Conservation (phyloP, 2,113 vertebrate species). For the Rallus limicola region DNA sequence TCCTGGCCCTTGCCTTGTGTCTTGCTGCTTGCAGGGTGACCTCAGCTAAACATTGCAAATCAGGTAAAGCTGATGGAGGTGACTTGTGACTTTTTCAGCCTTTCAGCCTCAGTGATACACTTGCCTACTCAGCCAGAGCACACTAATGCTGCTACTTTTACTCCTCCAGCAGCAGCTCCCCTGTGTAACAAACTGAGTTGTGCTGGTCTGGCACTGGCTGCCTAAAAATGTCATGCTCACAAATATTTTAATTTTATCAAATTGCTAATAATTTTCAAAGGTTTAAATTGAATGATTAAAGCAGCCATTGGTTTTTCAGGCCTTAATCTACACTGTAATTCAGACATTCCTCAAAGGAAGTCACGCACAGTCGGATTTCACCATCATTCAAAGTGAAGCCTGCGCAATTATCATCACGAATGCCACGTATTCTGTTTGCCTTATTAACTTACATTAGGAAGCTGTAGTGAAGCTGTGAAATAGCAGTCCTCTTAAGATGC, state of each 20-base stretch:
- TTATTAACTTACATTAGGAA: slow-evolving; percentile 10
- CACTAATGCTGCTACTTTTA: background rate
- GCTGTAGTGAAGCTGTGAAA: slow-evolving; percentile 7
- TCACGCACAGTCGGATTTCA: background rate
- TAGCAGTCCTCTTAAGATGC: background rate
- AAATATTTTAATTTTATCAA: slow-evolving; percentile 28
- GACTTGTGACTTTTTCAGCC: background rate
- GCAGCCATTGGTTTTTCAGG: slow-evolving; percentile 41
- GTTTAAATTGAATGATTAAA: slow-evolving; percentile 39
- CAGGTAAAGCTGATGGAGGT: background rate
- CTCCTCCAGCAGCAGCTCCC: background rate
- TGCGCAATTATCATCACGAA: background rate
- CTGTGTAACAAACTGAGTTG: background rate
- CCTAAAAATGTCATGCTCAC: background rate
- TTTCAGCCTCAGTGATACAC: background rate
- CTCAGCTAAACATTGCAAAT: background rate
- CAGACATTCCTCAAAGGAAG: background rate
- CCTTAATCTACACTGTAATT: background rate
- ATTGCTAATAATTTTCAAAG: slow-evolving; percentile 23
- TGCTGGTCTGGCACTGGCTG: background rate
- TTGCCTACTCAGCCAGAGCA: background rate
- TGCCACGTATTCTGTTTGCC: background rate
- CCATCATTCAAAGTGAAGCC: background rate
- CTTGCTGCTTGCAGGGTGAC: background rate
- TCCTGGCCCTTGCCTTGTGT: background rate